phyloP scores from a whole-genome alignment of 2,888 invertebrate species.

The Rotaria macrura region DNA sequence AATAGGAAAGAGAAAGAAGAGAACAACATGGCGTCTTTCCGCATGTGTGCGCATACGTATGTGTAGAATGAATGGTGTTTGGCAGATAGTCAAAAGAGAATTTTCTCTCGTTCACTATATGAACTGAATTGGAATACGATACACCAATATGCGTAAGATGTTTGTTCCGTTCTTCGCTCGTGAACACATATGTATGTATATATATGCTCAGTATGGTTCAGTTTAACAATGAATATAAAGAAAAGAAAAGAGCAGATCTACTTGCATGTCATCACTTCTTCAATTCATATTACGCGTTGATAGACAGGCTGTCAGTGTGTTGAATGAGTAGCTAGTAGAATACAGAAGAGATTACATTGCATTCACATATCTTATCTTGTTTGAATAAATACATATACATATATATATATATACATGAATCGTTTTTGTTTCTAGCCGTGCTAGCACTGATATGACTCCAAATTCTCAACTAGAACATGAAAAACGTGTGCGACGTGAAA shows the following conservation, averaged over 20 bases:
- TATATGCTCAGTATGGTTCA: background rate
- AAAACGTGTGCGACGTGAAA: constrained; percentile 86
- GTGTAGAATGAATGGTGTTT: background rate
- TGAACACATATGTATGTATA: background rate
- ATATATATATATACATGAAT: too few species aligned
- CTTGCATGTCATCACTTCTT: constrained; percentile 3
- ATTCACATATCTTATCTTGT: background rate
- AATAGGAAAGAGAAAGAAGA: background rate
- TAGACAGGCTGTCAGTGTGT: background rate
- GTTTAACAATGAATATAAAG: background rate
- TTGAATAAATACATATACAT: background rate
- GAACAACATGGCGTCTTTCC: background rate
- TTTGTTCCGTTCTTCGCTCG: background rate
- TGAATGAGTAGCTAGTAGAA: background rate
- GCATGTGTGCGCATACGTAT: background rate
- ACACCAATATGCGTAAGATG: background rate
- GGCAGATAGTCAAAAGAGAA: background rate
- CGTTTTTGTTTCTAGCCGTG: background rate
- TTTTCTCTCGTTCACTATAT: background rate
- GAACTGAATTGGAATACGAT: background rate
- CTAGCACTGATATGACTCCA: background rate
- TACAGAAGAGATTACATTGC: background rate
- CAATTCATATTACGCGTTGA: background rate
- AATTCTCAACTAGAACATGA: constrained; percentile 62
- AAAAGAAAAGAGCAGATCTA: background rate